phyloP scores from a whole-genome alignment of 2,888 invertebrate species.

The Acanthosepion lycidas region DNA sequence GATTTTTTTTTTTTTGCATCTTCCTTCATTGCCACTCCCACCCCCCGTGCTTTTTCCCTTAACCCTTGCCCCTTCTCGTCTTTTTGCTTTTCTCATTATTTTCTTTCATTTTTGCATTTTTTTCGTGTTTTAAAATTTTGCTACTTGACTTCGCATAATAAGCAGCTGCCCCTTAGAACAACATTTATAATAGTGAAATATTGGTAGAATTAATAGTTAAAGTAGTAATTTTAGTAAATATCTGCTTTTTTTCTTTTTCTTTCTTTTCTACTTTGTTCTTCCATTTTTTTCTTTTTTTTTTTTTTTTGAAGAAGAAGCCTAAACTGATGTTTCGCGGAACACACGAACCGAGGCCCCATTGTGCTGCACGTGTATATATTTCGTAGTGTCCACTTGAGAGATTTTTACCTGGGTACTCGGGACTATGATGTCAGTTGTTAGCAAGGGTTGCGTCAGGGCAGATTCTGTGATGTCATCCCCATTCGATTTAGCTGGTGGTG shows the following conservation, averaged over 20 bases:
- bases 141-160: too few species aligned
- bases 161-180: background rate
- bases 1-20: too few species aligned
- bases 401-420: constrained; percentile 72
- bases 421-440: constrained; percentile 69
- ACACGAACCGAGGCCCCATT: constrained; percentile 74
- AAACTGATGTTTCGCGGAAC: constrained; percentile 75
- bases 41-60: too few species aligned
- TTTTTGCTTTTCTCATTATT: too few species aligned
- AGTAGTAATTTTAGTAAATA: background rate
- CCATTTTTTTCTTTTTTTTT: background rate
- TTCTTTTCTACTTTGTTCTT: background rate
- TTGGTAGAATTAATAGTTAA: background rate
- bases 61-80: too few species aligned
- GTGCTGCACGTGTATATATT: constrained; percentile 75
- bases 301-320: background rate
- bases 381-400: constrained; percentile 73
- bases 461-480: constrained; percentile 59
- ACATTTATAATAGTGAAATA: background rate
- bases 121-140: background rate
- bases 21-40: too few species aligned
- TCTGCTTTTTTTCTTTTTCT: background rate
- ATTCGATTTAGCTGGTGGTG: background rate
- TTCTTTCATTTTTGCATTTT: background rate
- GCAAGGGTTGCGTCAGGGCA: constrained; percentile 65